These are phyloP conservation scores for Mimumesa dahlbomi DNA, from an alignment of 2,888 invertebrate species.

Conservation along the genomic window DNA sequence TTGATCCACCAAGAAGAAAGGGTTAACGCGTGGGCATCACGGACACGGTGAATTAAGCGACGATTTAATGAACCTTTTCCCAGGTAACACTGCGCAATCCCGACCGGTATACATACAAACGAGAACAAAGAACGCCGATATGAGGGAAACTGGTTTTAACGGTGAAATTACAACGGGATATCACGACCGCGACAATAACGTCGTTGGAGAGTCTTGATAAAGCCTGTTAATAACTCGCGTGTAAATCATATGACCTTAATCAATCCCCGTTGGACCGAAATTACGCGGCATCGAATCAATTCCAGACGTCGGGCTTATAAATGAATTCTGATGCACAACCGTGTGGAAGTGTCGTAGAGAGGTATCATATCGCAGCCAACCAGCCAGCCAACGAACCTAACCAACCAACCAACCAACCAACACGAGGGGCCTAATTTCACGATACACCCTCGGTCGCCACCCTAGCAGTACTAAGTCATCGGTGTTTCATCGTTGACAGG, in stretches of 20 bases:
- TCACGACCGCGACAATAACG: too few species aligned
- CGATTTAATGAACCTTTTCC: conserved; percentile 18
- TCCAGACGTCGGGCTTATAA: not conserved
- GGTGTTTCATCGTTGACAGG: conserved; percentile 29
- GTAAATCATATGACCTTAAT: not conserved
- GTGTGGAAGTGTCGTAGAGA: not conserved
- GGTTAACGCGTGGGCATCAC: not conserved
- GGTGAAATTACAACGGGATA: too few species aligned
- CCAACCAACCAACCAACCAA: too few species aligned
- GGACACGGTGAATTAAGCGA: conserved; percentile 17
- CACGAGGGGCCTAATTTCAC: conserved; percentile 34
- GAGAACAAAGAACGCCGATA: conserved; percentile 4
- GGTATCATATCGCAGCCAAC: conserved; percentile 7
- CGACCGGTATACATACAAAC: conserved; percentile 3
- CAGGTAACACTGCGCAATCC: conserved; percentile 1
- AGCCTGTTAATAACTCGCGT: not conserved
- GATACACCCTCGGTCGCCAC: conserved; percentile 8
- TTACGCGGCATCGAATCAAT: not conserved
- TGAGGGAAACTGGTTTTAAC: too few species aligned
- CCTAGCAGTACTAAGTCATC: conserved; percentile 23
- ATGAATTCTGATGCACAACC: not conserved
- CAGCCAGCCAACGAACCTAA: too few species aligned
- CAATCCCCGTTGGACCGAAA: conserved; percentile 7
- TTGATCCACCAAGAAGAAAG: conserved; percentile 26
- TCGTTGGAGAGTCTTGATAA: not conserved